Evolutionary conservation across 2,113 vertebrate species (phyloP).

Genomic region (Jacana jacana): DNA sequence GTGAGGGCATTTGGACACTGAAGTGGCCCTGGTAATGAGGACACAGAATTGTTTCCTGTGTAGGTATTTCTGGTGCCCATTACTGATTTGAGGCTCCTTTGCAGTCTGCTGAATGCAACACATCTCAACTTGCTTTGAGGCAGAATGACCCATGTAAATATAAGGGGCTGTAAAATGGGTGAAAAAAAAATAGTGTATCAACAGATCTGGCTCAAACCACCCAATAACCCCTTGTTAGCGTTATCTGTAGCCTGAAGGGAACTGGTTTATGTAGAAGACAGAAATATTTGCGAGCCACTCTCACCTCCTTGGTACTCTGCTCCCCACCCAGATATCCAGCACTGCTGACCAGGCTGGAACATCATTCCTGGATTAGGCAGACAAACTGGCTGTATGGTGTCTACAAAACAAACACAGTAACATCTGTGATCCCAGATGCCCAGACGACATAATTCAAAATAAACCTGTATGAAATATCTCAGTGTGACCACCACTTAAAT

Average conservation of each 20-base stretch:
- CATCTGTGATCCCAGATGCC: neutral
- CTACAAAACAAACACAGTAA: conserved; percentile 37
- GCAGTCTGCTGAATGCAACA: neutral
- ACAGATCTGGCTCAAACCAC: neutral
- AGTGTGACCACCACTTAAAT: neutral
- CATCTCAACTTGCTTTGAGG: neutral
- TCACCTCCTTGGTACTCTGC: conserved; percentile 75
- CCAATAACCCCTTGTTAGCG: neutral
- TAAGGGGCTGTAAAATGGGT: neutral
- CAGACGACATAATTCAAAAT: neutral
- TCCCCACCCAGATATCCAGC: conserved; percentile 84
- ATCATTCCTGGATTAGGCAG: conserved; percentile 77
- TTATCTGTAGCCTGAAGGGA: neutral
- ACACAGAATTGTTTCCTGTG: neutral
- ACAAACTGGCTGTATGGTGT: conserved; percentile 67
- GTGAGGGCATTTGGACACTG: neutral
- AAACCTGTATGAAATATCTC: neutral
- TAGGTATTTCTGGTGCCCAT: neutral
- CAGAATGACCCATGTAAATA: neutral
- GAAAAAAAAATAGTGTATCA: neutral
- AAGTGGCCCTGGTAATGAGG: neutral
- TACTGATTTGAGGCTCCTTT: neutral
- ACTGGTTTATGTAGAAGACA: neutral
- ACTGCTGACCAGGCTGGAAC: conserved; percentile 45
- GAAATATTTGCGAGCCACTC: neutral